phyloP scores from a whole-genome alignment of 2,113 vertebrate species.

The Okapia johnstoni region DNA sequence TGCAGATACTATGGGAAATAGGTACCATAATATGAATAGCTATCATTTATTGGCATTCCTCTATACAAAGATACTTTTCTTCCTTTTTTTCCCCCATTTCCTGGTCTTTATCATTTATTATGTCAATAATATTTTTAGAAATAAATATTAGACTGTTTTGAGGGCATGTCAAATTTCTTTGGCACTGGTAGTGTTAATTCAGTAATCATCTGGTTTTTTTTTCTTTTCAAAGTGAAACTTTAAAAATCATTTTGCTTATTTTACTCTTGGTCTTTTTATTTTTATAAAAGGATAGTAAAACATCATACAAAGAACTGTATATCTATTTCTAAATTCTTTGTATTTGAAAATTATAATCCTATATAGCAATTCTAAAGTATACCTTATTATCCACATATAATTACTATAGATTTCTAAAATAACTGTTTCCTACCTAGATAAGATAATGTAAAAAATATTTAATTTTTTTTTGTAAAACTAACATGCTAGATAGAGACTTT shows the following conservation, averaged over 20 bases:
- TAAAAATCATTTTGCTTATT: not conserved
- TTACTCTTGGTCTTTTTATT: not conserved
- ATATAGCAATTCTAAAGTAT: not conserved
- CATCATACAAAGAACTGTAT: not conserved
- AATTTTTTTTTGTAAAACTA: not conserved
- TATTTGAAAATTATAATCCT: not conserved
- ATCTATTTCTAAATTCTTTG: not conserved
- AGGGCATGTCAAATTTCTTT: not conserved
- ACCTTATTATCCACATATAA: not conserved
- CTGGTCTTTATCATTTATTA: not conserved
- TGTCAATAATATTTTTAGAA: not conserved
- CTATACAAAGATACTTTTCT: not conserved
- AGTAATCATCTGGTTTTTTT: not conserved
- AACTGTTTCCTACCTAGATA: not conserved
- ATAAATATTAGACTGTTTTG: not conserved
- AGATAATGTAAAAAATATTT: not conserved
- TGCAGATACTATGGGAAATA: not conserved
- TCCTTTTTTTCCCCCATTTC: not conserved
- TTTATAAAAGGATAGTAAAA: not conserved
- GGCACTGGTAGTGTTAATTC: not conserved
- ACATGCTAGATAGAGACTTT: not conserved
- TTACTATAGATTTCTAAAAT: not conserved
- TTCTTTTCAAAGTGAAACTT: not conserved
- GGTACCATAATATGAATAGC: not conserved
- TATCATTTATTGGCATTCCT: not conserved